These are phyloP conservation scores for Octonoba sinensis DNA, from an alignment of 2,888 invertebrate genomes.

Conservation along the genomic window DNA sequence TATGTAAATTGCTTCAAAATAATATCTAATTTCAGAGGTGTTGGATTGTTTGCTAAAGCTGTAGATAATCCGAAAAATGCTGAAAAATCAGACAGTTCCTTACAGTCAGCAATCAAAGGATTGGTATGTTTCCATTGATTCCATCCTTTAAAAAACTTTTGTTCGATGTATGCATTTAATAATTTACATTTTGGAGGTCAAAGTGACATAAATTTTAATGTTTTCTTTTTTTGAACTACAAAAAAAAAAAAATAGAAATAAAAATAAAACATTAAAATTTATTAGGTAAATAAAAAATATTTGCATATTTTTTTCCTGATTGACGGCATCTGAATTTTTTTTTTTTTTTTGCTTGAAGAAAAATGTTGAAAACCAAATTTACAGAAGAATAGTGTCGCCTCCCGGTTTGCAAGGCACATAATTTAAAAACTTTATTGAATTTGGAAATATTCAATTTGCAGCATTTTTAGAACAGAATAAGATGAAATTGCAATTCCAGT, in stretches of 20 bases:
- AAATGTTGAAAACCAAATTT: no score
- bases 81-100: slow-evolving; percentile 59
- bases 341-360: no score
- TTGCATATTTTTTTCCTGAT: no score
- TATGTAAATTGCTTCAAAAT: background rate
- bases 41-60: slow-evolving; percentile 65
- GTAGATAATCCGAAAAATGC: slow-evolving; percentile 53
- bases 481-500: no score
- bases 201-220: background rate
- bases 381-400: no score
- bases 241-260: background rate
- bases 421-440: no score
- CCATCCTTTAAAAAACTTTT: background rate
- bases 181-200: background rate
- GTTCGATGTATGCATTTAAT: background rate
- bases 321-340: no score
- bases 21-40: slow-evolving; percentile 39
- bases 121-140: slow-evolving; percentile 54
- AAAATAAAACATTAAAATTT: no score
- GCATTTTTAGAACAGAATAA: no score
- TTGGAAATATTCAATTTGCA: no score
- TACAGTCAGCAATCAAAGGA: slow-evolving; percentile 65
- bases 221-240: background rate
- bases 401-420: no score
- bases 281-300: no score